These are phyloP conservation scores for Danionella dracula DNA, from an alignment of 2,797 vertebrate species.

Conservation along the genomic window DNA sequence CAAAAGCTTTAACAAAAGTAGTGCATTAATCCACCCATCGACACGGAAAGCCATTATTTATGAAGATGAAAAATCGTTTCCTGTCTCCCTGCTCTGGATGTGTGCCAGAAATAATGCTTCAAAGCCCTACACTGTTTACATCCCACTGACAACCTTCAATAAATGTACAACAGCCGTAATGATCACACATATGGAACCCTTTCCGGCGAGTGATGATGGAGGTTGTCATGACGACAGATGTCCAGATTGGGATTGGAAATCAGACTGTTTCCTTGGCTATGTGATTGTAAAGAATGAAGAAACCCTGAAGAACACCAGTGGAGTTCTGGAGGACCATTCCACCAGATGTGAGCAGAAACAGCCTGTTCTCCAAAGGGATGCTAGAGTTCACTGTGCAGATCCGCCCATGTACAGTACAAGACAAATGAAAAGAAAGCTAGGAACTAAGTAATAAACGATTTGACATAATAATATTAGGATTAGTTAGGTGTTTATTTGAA, in stretches of 20 bases:
- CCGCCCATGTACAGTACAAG: neutral
- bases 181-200: neutral
- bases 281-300: neutral
- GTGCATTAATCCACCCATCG: conserved; percentile 13
- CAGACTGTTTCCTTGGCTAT: neutral
- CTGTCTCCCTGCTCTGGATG: neutral
- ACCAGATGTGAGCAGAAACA: conserved; percentile 19
- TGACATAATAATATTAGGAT: too few species aligned
- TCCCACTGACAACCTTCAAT: neutral
- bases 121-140: neutral
- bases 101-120: neutral
- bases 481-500: too few species aligned
- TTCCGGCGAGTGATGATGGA: neutral
- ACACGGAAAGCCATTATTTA: conserved; percentile 18
- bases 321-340: neutral
- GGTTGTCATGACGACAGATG: neutral
- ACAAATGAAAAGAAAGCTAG: too few species aligned
- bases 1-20: too few species aligned
- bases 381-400: neutral
- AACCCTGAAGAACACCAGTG: neutral
- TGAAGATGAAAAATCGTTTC: conserved; percentile 1
- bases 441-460: too few species aligned
- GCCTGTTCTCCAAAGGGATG: neutral
- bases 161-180: neutral
- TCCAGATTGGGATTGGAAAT: neutral